Conservation (phyloP, 2,888 invertebrate genomes). For the Ophion slaviceki region DNA sequence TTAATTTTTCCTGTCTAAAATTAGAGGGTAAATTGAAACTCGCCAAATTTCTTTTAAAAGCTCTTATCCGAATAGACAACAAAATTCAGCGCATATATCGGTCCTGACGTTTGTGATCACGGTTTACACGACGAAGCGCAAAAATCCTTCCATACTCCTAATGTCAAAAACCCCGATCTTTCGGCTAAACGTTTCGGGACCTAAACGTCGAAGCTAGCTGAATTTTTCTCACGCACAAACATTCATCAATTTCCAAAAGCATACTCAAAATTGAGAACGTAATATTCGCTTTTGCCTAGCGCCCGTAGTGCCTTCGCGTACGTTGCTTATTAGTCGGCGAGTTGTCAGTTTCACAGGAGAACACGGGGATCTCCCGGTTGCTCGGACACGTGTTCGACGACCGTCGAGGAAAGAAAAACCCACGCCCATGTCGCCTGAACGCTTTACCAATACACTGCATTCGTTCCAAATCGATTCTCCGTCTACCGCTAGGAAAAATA, state of each 20-base stretch:
- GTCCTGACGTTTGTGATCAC: neutral
- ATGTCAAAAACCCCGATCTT: too few relatives aligned
- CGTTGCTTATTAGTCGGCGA: neutral
- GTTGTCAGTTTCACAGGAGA: slow-evolving; percentile 3
- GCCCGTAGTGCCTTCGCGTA: neutral
- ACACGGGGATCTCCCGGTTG: slow-evolving; percentile 28
- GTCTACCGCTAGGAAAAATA: neutral
- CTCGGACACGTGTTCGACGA: slow-evolving; percentile 33
- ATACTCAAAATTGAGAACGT: too few relatives aligned
- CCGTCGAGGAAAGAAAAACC: slow-evolving; percentile 28
- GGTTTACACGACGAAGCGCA: too few relatives aligned
- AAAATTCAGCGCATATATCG: too few relatives aligned
- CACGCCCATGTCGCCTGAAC: slow-evolving; percentile 18
- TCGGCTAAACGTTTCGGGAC: too few relatives aligned
- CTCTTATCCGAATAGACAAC: neutral
- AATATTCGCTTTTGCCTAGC: too few relatives aligned
- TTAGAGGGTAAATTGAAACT: neutral
- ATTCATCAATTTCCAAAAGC: too few relatives aligned
- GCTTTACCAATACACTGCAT: slow-evolving; percentile 9
- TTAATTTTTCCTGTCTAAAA: neutral
- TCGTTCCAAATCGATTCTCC: slow-evolving; percentile 42
- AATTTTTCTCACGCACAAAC: too few relatives aligned
- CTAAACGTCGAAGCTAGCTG: too few relatives aligned
- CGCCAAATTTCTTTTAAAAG: neutral
- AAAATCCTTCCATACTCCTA: too few relatives aligned